phyloP scores from a whole-genome alignment of 2,797 vertebrate species.

The Alcedo quadribrachys region DNA sequence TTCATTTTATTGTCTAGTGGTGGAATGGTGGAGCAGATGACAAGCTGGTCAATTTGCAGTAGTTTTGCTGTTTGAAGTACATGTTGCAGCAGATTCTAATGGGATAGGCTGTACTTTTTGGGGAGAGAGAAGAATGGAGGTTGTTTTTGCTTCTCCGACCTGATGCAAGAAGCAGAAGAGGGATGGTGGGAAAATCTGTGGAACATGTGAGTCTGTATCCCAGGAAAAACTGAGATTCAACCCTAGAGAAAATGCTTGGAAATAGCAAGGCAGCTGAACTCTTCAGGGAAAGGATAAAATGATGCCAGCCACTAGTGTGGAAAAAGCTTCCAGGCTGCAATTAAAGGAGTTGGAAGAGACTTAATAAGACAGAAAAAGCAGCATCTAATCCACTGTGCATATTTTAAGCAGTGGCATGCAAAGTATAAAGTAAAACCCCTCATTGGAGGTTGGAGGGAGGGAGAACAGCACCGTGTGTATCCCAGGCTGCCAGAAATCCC shows the following conservation, averaged over 20 bases:
- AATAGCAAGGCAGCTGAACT: conserved; percentile 39
- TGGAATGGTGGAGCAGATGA: not conserved
- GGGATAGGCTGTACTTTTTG: not conserved
- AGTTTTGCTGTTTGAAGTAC: not conserved
- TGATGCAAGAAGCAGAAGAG: not conserved
- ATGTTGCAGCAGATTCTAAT: not conserved
- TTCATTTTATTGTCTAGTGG: not conserved
- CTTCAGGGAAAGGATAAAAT: conserved; percentile 16
- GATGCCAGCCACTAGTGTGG: not conserved
- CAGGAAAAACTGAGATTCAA: not conserved
- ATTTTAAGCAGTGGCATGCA: accelerated
- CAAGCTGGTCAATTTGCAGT: not conserved
- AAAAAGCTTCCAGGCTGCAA: conserved; percentile 37
- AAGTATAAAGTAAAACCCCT: not conserved
- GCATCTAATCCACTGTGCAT: not conserved
- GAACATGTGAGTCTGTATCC: not conserved
- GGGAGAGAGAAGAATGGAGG: not conserved
- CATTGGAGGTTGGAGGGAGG: accelerated
- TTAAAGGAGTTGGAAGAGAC: not conserved
- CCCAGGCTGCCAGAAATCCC: not conserved
- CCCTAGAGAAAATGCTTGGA: conserved; percentile 33
- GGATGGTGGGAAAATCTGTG: not conserved
- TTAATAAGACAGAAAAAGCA: not conserved
- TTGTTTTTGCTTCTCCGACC: not conserved
- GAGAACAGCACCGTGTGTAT: accelerated